Base-by-base conservation (phyloP, 2,797 vertebrate species). In the Acanthurus lineatus region DNA sequence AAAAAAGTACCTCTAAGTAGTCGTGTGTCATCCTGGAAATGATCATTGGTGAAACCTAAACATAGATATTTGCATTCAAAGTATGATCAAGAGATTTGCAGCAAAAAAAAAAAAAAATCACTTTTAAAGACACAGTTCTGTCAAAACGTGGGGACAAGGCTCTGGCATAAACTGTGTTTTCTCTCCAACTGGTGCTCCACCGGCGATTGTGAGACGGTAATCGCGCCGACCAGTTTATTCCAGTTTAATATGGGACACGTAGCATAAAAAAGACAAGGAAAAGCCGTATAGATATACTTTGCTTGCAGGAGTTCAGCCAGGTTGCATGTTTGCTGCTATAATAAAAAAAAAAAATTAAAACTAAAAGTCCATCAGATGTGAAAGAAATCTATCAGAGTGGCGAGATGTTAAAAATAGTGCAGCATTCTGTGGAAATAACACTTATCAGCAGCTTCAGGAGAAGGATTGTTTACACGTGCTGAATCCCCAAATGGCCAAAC, bases 11-110 rank as follows among this genome's bases (percentile, higher is more conserved):
- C 95, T 96, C 95, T 93, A 95, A 96, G 94, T 74, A 96, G 95
- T 93, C 95, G 92, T 68, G 95, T 95, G 91, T 96, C 95, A 94
- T 96, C 95, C 93, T 96, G 95, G 95, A 95, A 96, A 96, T 96
- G 95, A 95, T 95, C 95, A 94, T 93, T 95, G 93, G 92, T 95
- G 95, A 96, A 95, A 95, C 95, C 95, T 96, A 94, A 94, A 96
- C 93, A 96, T 95, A 95, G 90, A 96, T 94, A 94, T 95, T 93
- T 91, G 89, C 86, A 94, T 94, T 95, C 80, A 94, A 91, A 94
- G 85, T 79, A 16, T 52, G 86, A 89, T 92, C 79, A 84, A 48
- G 84, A 70, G 58, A 85, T 70, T 85, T 20, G 73, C 62, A 94
- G 82, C 74, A 91, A 91, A 82, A 20, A 10, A 52, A 19, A 3